Evolutionary conservation across 1,140 invertebrate genomes (phyloP).

Genomic region (Megalonaias nervosa): DNA sequence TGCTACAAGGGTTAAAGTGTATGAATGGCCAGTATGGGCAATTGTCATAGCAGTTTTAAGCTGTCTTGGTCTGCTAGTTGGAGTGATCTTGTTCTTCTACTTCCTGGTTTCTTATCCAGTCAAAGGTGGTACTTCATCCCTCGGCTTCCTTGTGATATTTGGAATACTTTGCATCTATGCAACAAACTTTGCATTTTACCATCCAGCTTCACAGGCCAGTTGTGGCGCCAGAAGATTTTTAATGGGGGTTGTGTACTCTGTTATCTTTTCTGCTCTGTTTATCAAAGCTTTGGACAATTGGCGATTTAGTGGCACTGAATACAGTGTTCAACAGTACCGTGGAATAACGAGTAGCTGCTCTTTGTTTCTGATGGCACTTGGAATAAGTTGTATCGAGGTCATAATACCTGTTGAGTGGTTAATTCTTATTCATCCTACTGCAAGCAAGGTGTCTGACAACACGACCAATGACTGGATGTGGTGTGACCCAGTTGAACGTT

Average conservation of each 20-base stretch:
- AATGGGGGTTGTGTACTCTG: constrained; percentile 71
- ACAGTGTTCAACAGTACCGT: constrained; percentile 48
- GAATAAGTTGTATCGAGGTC: constrained; percentile 68
- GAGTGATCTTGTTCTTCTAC: constrained; percentile 66
- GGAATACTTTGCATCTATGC: constrained; percentile 70
- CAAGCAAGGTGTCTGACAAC: constrained; percentile 20
- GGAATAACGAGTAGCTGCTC: constrained; percentile 60
- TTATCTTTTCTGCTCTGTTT: constrained; percentile 71
- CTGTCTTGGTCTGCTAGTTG: constrained; percentile 53
- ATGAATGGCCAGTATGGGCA: constrained; percentile 51
- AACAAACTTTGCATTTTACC: constrained; percentile 72
- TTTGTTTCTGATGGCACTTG: constrained; percentile 66
- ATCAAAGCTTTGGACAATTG: constrained; percentile 73
- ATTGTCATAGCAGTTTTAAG: constrained; percentile 63
- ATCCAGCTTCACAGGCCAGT: constrained; percentile 61
- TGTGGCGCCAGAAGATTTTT: constrained; percentile 68
- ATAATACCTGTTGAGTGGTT: constrained; percentile 60
- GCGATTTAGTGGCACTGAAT: constrained; percentile 53
- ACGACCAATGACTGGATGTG: constrained; percentile 51
- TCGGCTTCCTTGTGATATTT: constrained; percentile 71
- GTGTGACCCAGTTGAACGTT: constrained; percentile 55
- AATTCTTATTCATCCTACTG: constrained; percentile 48
- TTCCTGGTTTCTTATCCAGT: constrained; percentile 69
- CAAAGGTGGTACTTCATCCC: constrained; percentile 66
- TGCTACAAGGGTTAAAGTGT: constrained; percentile 11